Evolutionary conservation across 2,797 vertebrate genomes (phyloP).

Genomic region (Cygnus olor): DNA sequence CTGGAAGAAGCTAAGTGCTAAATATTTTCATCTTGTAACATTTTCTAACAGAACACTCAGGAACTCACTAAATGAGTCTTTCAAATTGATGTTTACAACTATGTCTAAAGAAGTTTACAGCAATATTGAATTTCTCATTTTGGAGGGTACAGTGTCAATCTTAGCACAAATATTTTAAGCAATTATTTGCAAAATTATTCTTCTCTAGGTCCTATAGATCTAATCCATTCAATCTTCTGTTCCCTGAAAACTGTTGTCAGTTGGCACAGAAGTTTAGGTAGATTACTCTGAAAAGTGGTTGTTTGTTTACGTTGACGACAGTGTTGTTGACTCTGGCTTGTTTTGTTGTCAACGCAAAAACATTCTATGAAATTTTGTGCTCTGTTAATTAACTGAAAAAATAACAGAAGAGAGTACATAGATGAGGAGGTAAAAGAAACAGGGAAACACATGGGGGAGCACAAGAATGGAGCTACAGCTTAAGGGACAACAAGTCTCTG

Average conservation of each 20-base stretch:
- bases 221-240: rapidly evolving
- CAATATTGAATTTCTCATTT: background rate
- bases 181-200: background rate
- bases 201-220: background rate
- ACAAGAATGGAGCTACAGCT: background rate
- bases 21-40: background rate
- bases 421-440: background rate
- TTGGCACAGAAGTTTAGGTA: background rate
- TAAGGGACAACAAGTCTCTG: rapidly evolving
- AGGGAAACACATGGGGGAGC: background rate
- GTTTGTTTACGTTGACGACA: background rate
- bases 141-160: background rate
- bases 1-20: background rate
- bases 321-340: background rate
- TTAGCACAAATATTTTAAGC: background rate
- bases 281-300: background rate
- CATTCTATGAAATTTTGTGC: background rate
- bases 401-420: background rate
- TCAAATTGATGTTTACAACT: background rate
- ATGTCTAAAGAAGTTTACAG: background rate
- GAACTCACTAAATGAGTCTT: background rate
- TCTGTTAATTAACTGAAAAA: background rate
- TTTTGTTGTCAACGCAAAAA: background rate
- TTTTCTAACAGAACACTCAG: background rate
- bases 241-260: background rate